Evolutionary conservation across 2,113 vertebrate genomes (phyloP), one percentile per base, ranked within the genome.

Genomic region (Megaptera novaeangliae): DNA sequence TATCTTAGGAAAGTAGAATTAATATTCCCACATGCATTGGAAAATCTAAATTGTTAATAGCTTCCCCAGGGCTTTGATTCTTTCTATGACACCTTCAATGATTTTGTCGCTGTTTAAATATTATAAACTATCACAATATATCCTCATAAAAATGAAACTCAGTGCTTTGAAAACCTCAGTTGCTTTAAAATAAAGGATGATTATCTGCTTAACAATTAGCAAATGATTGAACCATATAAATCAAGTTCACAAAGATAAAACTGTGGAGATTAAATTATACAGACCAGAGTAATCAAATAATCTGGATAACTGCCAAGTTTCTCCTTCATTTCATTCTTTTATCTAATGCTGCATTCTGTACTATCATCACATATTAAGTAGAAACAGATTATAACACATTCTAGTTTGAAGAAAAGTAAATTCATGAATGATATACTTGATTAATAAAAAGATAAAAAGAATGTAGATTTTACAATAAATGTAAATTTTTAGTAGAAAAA

Each of bases 1-100:
- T 86, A 91, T 94, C 41, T 94, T 68, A 57, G 36, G 80, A 88
- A 96, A 39, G 23, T 82, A 80, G 39, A 66, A 88, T 95, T 92
- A 72, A 49, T 83, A 96, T 96, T 83, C 44, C 25, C 17, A 91
- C 10, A n/a, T 55, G 23, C 20, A 39, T 17, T 89, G 34, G 52
- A 86, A 95, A 96, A 63, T 14, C 66, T 66, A 78, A 94, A 84
- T 94, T 90, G 27, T 88, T 96, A 93, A 69, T 93, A 94, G 20
- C 41, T 78, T 95, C 84, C 29, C 49, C 11, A 69, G 59, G 29
- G 84, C 34, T 94, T 96, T 91, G 49, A 36, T 91, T 97, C n/a
- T 93, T 84, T 69, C 21, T 36, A 36, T 57, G 52, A 77, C 55
- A 91, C 69, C 75, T 49, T 92, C 36, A 88, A n/a, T 74, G 21